Base-by-base conservation (phyloP, 2,797 vertebrate species). In the Poecilia wingei region DNA sequence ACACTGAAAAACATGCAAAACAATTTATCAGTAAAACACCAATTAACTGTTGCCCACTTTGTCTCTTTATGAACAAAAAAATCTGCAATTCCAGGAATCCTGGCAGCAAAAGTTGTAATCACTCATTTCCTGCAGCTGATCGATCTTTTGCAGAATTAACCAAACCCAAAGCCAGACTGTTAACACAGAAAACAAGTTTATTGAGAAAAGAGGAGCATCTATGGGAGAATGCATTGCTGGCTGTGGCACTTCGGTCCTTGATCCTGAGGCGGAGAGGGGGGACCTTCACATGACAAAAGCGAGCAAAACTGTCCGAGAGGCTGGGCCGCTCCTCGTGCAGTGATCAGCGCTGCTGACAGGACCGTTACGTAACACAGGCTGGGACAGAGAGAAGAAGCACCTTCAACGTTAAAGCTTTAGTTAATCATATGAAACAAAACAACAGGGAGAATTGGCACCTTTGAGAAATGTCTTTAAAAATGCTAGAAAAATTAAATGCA, bases 181-280 rank as follows among this genome's bases (percentile, higher is more conserved):
- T 88, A 88, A 89, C 90, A 94, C 90, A 93, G 84, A 82, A 89
- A 92, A 91, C 87, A 94, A 88, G 84, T 95, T 95, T 94, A 94
- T 95, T 94, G 79, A 92, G 92, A 88, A 90, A 79, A 90, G 84
- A 86, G 78, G 78, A 92, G 88, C 86, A 84, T 90, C 84, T 82
- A 86, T 13, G 46, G 81, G 77, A 93, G 74, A 91, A 93, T 91
- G 89, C 90, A 92, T 86, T 55, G 78, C 76, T 88, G 84, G 83
- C 89, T 92, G 90, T 80, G 83, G 91, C 90, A 91, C 93, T 92
- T 92, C 83, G 89, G 89, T 90, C 92, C 89, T 81, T 76, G 79
- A 89, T 89, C 91, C 92, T 91, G 90, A 92, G 88, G 83, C 59
- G 57, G 88, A 90, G 90, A 92, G 87, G 84, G 70, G 55, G 88